Evolutionary conservation across 53 echinoderm and acorn worm species (phyloP).

Genomic region (Holothuria scabra): DNA sequence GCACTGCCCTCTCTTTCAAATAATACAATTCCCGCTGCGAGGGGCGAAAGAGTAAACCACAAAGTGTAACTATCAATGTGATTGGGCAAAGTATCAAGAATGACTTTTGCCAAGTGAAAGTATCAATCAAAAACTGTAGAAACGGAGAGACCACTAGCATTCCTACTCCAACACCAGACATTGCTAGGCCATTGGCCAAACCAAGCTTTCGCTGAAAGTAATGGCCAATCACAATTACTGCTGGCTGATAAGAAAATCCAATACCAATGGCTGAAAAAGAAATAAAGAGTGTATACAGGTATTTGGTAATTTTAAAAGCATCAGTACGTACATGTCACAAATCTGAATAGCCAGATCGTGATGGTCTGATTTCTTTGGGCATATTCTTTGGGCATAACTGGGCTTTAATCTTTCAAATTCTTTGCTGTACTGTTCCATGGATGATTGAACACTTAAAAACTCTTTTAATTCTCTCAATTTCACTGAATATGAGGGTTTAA

Average conservation of each 20-base stretch:
- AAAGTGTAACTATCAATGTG: neutral
- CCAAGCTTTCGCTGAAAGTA: slow-evolving; percentile 44
- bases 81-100: slow-evolving; percentile 7
- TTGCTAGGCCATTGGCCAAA: slow-evolving; percentile 42
- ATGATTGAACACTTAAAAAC: too few species aligned
- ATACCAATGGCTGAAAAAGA: slow-evolving; percentile 41
- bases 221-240: slow-evolving; percentile 19
- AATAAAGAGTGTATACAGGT: neutral
- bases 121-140: slow-evolving; percentile 28
- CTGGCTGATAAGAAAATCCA: slow-evolving; percentile 17
- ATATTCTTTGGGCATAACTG: too few species aligned
- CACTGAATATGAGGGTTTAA: too few species aligned
- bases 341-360: too few species aligned
- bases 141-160: slow-evolving; percentile 38
- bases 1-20: slow-evolving; percentile 8
- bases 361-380: too few species aligned
- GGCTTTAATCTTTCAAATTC: too few species aligned
- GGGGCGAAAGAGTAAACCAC: slow-evolving; percentile 41
- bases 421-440: too few species aligned
- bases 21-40: slow-evolving; percentile 37
- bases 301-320: too few species aligned
- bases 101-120: slow-evolving; percentile 30
- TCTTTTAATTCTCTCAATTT: too few species aligned
- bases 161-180: slow-evolving; percentile 45
- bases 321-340: too few species aligned